Evolutionary conservation across 2,113 vertebrate genomes (phyloP).

Genomic region (Catagonus wagneri): DNA sequence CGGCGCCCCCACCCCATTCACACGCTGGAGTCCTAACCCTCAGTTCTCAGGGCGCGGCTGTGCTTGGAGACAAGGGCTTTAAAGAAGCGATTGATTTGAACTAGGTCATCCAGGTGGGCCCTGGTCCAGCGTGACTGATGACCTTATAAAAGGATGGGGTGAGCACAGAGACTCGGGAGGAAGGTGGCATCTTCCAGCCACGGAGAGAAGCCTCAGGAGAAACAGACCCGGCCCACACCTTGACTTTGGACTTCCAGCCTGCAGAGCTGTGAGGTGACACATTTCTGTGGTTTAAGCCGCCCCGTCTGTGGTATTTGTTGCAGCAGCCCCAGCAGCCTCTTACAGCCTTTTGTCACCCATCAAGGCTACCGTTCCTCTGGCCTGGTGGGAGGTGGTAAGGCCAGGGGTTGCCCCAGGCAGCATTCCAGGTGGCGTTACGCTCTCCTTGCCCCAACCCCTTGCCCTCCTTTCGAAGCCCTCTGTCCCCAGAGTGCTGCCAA

Average conservation of each 20-base stretch:
- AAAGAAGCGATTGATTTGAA: not conserved
- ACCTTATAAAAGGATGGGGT: not conserved
- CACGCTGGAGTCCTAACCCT: not conserved
- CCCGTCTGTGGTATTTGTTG: not conserved
- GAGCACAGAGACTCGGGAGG: not conserved
- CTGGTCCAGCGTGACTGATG: not conserved
- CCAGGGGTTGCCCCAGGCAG: not conserved
- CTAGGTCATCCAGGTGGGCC: not conserved
- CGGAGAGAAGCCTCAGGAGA: not conserved
- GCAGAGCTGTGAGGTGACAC: not conserved
- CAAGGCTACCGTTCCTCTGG: not conserved
- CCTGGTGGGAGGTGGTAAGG: not conserved
- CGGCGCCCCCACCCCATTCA: not conserved
- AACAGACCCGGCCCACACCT: not conserved
- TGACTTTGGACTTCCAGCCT: not conserved
- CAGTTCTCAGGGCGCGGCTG: not conserved
- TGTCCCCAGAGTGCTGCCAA: fast-evolving
- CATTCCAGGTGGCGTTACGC: fast-evolving
- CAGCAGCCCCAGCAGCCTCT: not conserved
- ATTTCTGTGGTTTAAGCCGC: not conserved
- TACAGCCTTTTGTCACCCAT: not conserved
- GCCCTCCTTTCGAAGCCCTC: not conserved
- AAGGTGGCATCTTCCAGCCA: fast-evolving
- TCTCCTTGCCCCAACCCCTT: not conserved
- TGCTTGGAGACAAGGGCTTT: not conserved